A percentile compares a stretch with the other conserved stretches of the same genome.
Evolutionary conservation across 2,113 vertebrate species (phyloP).

Genomic region (Philantomba maxwellii): DNA sequence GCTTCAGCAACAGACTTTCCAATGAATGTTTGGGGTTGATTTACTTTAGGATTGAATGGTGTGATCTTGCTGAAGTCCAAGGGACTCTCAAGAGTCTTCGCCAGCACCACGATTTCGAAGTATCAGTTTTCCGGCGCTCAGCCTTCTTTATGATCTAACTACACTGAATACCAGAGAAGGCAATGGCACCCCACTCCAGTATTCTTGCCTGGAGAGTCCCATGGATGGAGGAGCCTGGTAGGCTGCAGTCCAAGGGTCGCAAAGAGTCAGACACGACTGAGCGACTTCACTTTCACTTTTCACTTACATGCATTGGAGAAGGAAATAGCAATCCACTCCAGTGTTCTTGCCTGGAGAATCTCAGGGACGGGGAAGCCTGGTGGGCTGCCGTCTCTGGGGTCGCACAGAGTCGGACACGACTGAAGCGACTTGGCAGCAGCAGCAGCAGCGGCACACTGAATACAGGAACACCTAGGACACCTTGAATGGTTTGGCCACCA

Average conservation of each 20-base stretch:
- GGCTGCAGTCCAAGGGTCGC: too few species aligned
- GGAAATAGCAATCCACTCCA: too few species aligned
- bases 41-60: not conserved
- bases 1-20: not conserved
- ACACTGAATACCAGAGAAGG: not conserved
- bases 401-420: not conserved
- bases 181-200: too few species aligned
- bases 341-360: too few species aligned
- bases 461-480: not conserved
- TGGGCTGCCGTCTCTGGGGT: too few species aligned
- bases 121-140: not conserved
- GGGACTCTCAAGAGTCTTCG: not conserved
- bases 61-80: not conserved
- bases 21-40: not conserved
- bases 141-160: not conserved
- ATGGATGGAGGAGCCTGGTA: too few species aligned
- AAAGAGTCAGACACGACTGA: too few species aligned
- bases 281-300: too few species aligned
- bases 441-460: not conserved
- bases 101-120: not conserved
- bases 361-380: too few species aligned
- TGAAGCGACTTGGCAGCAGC: not conserved
- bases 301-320: too few species aligned
- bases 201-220: too few species aligned
- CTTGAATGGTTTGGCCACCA: slow-evolving; percentile 60